phyloP scores from a whole-genome alignment of 2,888 invertebrate species.

The Alcis repandata region DNA sequence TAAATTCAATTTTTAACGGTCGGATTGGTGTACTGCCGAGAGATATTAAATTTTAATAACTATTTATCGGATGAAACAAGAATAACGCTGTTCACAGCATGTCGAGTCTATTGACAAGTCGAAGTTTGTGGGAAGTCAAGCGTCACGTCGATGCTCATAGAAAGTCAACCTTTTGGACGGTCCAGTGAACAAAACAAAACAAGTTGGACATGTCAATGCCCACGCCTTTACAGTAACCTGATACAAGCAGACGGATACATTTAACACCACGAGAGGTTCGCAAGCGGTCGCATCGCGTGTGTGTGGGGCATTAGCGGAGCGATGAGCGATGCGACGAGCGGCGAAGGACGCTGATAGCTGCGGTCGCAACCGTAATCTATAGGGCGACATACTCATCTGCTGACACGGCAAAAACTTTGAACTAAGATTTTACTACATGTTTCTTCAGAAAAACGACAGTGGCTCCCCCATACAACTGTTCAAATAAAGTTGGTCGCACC shows the following conservation, averaged over 20 bases:
- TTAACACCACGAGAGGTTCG: constrained; percentile 79
- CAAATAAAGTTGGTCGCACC: not conserved
- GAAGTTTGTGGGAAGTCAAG: constrained; percentile 72
- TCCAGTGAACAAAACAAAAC: constrained; percentile 83
- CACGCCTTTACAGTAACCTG: constrained; percentile 85
- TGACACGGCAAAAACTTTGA: not conserved
- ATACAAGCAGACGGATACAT: constrained; percentile 83
- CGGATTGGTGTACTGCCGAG: constrained; percentile 33
- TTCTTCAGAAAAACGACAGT: not conserved
- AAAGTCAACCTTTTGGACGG: constrained; percentile 82
- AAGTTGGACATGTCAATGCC: constrained; percentile 85
- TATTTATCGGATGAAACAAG: constrained; percentile 48
- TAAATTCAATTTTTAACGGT: constrained; percentile 50
- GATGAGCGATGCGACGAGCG: constrained; percentile 62
- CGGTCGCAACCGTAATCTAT: constrained; percentile 65
- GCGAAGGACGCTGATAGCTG: constrained; percentile 62
- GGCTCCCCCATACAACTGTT: not conserved
- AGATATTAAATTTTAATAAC: constrained; percentile 40
- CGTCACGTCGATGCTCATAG: constrained; percentile 81
- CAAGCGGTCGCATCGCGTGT: constrained; percentile 66
- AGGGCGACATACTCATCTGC: not conserved
- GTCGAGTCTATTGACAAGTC: constrained; percentile 72
- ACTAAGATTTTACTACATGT: not conserved
- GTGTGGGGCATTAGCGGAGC: constrained; percentile 64
- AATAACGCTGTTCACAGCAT: constrained; percentile 57